A percentile compares a stretch with the other conserved stretches of the same genome.
These are phyloP conservation scores for Neocrepidodera transversa DNA, from an alignment of 2,888 invertebrate species.

Conservation along the genomic window DNA sequence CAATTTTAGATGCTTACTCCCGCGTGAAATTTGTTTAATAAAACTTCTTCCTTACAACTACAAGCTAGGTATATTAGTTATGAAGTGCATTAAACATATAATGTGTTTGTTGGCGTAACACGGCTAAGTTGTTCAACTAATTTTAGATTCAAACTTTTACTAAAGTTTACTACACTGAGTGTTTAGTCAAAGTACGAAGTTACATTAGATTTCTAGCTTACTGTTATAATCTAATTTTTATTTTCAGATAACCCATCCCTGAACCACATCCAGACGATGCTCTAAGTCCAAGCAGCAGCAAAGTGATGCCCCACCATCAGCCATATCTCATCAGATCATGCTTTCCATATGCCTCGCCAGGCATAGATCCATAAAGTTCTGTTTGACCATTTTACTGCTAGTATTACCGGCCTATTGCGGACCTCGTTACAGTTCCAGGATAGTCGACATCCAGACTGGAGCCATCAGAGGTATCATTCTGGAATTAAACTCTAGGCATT, in stretches of 20 bases:
- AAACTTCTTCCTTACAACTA: slow-evolving; percentile 9
- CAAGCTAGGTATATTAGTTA: slow-evolving; percentile 7
- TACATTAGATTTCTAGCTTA: no score
- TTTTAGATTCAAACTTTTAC: background rate
- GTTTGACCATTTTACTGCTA: slow-evolving; percentile 39
- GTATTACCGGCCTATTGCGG: slow-evolving; percentile 53
- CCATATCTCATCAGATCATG: slow-evolving; percentile 52
- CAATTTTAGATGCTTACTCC: slow-evolving; percentile 1
- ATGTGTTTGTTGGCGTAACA: slow-evolving; percentile 9
- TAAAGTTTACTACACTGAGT: background rate
- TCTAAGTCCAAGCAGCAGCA: slow-evolving; percentile 34
- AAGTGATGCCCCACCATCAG: slow-evolving; percentile 53
- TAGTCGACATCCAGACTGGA: slow-evolving; percentile 80
- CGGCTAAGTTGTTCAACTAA: background rate
- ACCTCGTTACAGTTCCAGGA: slow-evolving; percentile 78
- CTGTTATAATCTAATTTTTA: slow-evolving; percentile 10
- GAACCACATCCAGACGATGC: slow-evolving; percentile 17
- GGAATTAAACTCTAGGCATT: slow-evolving; percentile 73
- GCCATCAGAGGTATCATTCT: slow-evolving; percentile 72
- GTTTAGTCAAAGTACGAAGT: no score
- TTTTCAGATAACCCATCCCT: slow-evolving; percentile 19
- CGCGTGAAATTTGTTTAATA: slow-evolving; percentile 16
- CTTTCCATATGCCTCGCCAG: slow-evolving; percentile 54
- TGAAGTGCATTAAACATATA: slow-evolving; percentile 19
- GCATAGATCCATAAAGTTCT: slow-evolving; percentile 37